Percentiles rank a stretch among this genome's conserved stretches.
These are phyloP conservation scores for Paragorgia papillata DNA, from an alignment of 92 coral and sea anemone genomes.

Conservation along the genomic window DNA sequence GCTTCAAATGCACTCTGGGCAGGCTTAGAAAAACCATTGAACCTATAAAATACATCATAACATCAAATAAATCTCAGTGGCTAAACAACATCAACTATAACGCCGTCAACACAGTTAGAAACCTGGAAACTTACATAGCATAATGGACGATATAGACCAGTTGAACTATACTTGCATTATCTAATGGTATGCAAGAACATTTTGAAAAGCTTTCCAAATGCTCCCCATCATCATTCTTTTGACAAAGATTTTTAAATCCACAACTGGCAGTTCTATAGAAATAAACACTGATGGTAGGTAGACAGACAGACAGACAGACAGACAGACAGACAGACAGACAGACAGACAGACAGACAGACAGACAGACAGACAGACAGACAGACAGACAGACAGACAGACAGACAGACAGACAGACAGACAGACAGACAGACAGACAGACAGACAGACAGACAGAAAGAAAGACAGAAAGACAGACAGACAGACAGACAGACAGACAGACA, in stretches of 20 bases:
- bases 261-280: conserved; percentile 68
- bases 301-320: too few relatives aligned
- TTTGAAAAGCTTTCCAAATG: conserved; percentile 65
- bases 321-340: too few relatives aligned
- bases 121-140: conserved; percentile 80
- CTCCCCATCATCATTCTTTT: conserved; percentile 56
- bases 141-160: conserved; percentile 71
- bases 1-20: conserved; percentile 70
- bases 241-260: conserved; percentile 83
- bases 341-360: too few relatives aligned
- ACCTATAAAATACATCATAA: conserved; percentile 42
- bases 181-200: conserved; percentile 78
- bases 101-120: conserved; percentile 30
- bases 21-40: conserved; percentile 64
- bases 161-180: conserved; percentile 75
- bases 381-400: too few relatives aligned
- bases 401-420: too few relatives aligned
- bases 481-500: too few relatives aligned
- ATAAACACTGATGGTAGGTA: too few relatives aligned
- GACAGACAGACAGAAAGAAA: too few relatives aligned
- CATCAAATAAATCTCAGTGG: conserved; percentile 26
- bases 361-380: too few relatives aligned
- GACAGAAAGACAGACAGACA: too few relatives aligned
- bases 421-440: too few relatives aligned
- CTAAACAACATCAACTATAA: conserved; percentile 14